Base-by-base conservation (phyloP, 2,888 invertebrate genomes). In the Caradrina clavipalpis region DNA sequence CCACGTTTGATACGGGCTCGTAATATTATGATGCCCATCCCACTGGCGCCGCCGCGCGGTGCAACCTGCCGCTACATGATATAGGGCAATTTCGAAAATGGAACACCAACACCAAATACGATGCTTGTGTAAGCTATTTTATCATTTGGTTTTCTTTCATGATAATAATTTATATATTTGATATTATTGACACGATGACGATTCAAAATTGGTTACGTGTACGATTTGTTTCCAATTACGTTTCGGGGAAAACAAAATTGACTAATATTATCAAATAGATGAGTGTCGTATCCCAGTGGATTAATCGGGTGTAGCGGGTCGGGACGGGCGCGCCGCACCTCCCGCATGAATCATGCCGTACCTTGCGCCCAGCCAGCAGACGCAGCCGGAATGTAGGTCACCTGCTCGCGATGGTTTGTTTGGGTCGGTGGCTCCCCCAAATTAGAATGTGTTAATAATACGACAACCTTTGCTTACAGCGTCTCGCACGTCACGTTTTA, bases 391-490 rank as follows among this genome's bases (percentile, higher is more conserved):
- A 95, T 94, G 90, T 95, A 93, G 95, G 95, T 94, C 95, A 93
- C 91, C 90, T 91, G 93, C 90, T 94, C 90, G 90, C 91, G 90
- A 94, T 95, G 94, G 93, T 95, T 95, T 95, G 95, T 95, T 95
- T 95, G 95, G 95, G 77, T 78, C 77, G 77, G 81, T 80, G 71
- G 76, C 94, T 94, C 94, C 94, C 91, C 91, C 90, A 91, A 94
- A 94, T 95, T 95, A 95, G 93, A 93, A 91, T 90, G 91, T 90
- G 93, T 91, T 94, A 94, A 93, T 94, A 94, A 93, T 95, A 94
- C 90, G 91, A 90, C 91, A 94, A 94, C 93, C 94, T 94, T 94
- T 94, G 91, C 90, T 89, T 90, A 87, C 85, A 84, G 84, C 89
- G 84, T 86, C 88, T 86, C 88, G 83, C 76, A 77, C 90, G 86